Evolutionary conservation across 2,113 vertebrate species (phyloP).

Genomic region (Hiodon tergisus): DNA sequence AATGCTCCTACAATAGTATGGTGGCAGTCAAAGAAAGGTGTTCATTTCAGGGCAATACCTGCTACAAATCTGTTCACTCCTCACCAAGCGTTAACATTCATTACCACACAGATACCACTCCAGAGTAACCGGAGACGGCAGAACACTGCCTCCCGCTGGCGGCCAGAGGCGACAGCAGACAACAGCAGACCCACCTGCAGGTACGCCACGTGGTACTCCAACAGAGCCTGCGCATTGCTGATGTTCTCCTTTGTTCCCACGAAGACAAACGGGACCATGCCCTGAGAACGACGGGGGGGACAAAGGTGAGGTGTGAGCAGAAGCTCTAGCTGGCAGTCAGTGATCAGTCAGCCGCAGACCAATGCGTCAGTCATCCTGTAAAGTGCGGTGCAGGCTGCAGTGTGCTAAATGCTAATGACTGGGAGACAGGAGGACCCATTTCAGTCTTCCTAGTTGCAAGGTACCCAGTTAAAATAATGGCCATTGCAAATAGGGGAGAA

Average conservation of each 20-base stretch:
- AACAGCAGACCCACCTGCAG: conserved; percentile 67
- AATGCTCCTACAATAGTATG: neutral
- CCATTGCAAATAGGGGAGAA: too few species aligned
- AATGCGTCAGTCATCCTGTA: too few species aligned
- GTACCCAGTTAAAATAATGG: too few species aligned
- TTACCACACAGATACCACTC: neutral
- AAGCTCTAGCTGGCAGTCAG: too few species aligned
- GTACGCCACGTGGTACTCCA: conserved; percentile 88
- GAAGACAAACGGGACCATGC: conserved; percentile 87
- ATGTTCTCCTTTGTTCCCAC: conserved; percentile 90
- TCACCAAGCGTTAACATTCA: too few species aligned
- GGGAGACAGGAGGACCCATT: too few species aligned
- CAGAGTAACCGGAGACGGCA: neutral
- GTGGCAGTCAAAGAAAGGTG: too few species aligned
- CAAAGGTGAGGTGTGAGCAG: neutral
- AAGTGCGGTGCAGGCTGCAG: too few species aligned
- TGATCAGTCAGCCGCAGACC: neutral
- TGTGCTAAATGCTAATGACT: too few species aligned
- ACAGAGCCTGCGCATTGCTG: conserved; percentile 82
- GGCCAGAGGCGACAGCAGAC: neutral
- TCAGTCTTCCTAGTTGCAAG: too few species aligned
- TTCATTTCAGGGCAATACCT: too few species aligned
- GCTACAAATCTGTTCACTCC: too few species aligned
- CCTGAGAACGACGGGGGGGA: conserved; percentile 48
- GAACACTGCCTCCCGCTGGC: neutral